A percentile compares a stretch with the other conserved stretches of the same genome.
phyloP scores from a whole-genome alignment of 2,888 invertebrate genomes.

The Morpho helenor region DNA sequence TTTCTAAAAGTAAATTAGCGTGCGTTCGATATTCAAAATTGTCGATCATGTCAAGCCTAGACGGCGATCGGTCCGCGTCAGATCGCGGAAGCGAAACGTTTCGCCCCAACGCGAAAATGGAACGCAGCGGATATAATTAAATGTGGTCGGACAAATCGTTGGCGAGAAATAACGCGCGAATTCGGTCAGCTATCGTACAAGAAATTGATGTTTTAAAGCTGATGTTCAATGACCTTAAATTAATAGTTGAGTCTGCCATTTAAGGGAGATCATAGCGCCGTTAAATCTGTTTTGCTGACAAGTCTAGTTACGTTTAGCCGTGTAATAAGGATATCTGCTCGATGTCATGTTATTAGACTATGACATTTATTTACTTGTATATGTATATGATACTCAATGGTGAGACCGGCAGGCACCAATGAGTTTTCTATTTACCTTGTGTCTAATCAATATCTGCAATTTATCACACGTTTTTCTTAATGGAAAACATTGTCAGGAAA shows the following conservation, averaged over 20 bases:
- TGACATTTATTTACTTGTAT: too few relatives aligned
- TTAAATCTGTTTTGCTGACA: too few relatives aligned
- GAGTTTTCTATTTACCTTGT: too few relatives aligned
- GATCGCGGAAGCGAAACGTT: constrained; percentile 60
- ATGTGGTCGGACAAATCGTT: constrained; percentile 63
- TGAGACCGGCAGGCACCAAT: too few relatives aligned
- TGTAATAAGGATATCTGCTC: too few relatives aligned
- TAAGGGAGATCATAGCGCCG: too few relatives aligned
- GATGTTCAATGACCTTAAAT: constrained; percentile 6
- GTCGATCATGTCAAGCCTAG: constrained; percentile 20
- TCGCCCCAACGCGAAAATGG: constrained; percentile 67
- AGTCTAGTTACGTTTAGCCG: too few relatives aligned
- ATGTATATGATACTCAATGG: too few relatives aligned
- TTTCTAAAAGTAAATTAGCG: constrained; percentile 23
- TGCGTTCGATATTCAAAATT: constrained; percentile 15
- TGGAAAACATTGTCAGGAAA: too few relatives aligned
- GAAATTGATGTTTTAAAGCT: constrained; percentile 22
- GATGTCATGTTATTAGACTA: too few relatives aligned
- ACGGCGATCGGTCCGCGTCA: constrained; percentile 41
- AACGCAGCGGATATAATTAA: constrained; percentile 76
- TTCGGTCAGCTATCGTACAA: constrained; percentile 49
- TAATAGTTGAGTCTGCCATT: not conserved
- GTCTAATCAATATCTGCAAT: too few relatives aligned
- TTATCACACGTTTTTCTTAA: too few relatives aligned
- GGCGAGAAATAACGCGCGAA: constrained; percentile 62